phyloP scores from a whole-genome alignment of 2,113 vertebrate genomes.

The Cromileptes altivelis region DNA sequence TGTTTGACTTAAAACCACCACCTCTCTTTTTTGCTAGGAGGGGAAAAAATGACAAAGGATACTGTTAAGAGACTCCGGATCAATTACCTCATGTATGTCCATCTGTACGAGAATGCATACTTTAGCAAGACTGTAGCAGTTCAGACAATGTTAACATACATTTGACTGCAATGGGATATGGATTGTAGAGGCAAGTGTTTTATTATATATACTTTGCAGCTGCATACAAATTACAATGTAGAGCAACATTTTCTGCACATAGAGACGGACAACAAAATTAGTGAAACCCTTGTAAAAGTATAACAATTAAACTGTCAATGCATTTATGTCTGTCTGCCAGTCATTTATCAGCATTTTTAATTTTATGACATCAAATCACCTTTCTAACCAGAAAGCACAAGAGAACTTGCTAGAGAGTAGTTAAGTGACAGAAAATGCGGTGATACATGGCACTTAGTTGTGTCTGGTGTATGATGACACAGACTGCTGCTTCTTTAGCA shows the following conservation, averaged over 20 bases:
- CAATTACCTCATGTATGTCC: background rate
- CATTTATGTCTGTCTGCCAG: background rate
- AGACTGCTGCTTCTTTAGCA: no score
- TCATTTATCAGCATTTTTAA: background rate
- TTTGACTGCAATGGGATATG: background rate
- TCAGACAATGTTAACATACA: background rate
- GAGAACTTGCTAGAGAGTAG: background rate
- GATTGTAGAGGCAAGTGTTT: background rate
- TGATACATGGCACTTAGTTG: background rate
- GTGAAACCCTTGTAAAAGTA: background rate
- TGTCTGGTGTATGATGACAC: no score
- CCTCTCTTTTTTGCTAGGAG: background rate
- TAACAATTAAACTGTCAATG: background rate
- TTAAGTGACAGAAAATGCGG: background rate
- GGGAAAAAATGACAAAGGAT: background rate
- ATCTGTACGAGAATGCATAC: background rate
- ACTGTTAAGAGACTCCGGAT: background rate
- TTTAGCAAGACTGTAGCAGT: background rate
- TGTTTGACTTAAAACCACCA: constrained; percentile 4
- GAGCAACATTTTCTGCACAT: background rate
- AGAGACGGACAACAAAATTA: background rate
- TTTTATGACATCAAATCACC: background rate
- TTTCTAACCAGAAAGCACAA: background rate
- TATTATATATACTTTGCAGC: background rate
- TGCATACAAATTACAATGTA: background rate